Evolutionary conservation across 1,140 invertebrate species (phyloP).

Genomic region (Telenomus remus): DNA sequence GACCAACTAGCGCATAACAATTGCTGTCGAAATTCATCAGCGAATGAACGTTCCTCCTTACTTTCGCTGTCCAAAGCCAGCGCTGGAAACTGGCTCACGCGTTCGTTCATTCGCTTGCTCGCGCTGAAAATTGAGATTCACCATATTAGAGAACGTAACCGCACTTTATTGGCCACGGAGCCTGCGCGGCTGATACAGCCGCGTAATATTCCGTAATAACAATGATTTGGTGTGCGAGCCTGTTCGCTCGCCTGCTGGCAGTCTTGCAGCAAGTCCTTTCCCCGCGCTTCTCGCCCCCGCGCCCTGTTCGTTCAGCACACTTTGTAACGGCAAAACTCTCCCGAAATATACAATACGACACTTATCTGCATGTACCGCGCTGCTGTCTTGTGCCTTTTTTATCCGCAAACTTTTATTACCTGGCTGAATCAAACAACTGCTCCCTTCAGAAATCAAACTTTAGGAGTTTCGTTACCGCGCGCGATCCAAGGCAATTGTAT

Average conservation of each 20-base stretch:
- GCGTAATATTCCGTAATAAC: constrained; percentile 75
- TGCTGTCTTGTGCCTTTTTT: constrained; percentile 42
- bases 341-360: constrained; percentile 51
- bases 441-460: constrained; percentile 37
- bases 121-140: constrained; percentile 73
- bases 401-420: constrained; percentile 38
- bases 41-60: constrained; percentile 53
- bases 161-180: constrained; percentile 73
- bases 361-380: constrained; percentile 50
- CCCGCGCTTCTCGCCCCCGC: constrained; percentile 14
- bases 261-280: constrained; percentile 53
- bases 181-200: constrained; percentile 71
- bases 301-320: constrained; percentile 55
- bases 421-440: constrained; percentile 29
- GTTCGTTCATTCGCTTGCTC: constrained; percentile 54
- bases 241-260: constrained; percentile 63
- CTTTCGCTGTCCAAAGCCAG: constrained; percentile 49
- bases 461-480: constrained; percentile 27
- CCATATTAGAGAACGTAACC: constrained; percentile 73
- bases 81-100: constrained; percentile 45
- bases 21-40: constrained; percentile 59
- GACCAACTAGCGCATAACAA: constrained; percentile 51
- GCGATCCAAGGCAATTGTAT: constrained; percentile 12
- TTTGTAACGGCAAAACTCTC: constrained; percentile 60
- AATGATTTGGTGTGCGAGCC: constrained; percentile 73